These are phyloP conservation scores for Nicator chloris DNA, from an alignment of 2,113 vertebrate species.

Conservation along the genomic window DNA sequence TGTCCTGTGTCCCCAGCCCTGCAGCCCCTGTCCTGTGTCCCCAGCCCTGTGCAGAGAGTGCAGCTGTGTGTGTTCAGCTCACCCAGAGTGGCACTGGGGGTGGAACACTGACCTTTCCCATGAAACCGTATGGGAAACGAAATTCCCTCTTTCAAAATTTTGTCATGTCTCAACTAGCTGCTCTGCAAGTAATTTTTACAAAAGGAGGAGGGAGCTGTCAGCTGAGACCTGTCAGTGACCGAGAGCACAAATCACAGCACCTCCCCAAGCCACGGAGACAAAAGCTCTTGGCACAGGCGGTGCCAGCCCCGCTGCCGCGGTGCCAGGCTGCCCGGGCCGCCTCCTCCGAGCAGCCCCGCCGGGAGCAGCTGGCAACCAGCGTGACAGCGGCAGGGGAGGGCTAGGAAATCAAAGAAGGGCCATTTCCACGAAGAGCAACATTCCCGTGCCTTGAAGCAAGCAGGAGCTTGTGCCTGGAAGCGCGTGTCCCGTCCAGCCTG, in stretches of 20 bases:
- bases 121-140: background rate
- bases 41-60: background rate
- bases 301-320: background rate
- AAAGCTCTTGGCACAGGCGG: background rate
- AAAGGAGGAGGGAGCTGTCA: constrained; percentile 61
- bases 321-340: constrained; percentile 1
- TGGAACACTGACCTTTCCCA: constrained; percentile 42
- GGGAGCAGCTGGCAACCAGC: background rate
- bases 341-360: background rate
- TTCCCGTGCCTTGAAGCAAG: constrained; percentile 37
- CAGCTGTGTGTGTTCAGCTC: constrained; percentile 23
- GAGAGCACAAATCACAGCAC: constrained; percentile 5
- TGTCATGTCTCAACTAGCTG: constrained; percentile 69
- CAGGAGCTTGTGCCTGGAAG: constrained; percentile 57
- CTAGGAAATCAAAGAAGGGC: constrained; percentile 12
- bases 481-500: background rate
- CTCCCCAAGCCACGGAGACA: constrained; percentile 5
- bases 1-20: background rate
- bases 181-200: constrained; percentile 43
- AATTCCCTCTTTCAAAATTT: constrained; percentile 68
- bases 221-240: constrained; percentile 61
- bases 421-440: background rate
- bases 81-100: background rate
- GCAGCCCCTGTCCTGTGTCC: background rate
- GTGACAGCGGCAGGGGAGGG: background rate